A percentile compares a stretch with the other conserved stretches of the same genome.
These are phyloP conservation scores for Nymphicus hollandicus DNA, from an alignment of 2,113 vertebrate genomes.

Conservation along the genomic window DNA sequence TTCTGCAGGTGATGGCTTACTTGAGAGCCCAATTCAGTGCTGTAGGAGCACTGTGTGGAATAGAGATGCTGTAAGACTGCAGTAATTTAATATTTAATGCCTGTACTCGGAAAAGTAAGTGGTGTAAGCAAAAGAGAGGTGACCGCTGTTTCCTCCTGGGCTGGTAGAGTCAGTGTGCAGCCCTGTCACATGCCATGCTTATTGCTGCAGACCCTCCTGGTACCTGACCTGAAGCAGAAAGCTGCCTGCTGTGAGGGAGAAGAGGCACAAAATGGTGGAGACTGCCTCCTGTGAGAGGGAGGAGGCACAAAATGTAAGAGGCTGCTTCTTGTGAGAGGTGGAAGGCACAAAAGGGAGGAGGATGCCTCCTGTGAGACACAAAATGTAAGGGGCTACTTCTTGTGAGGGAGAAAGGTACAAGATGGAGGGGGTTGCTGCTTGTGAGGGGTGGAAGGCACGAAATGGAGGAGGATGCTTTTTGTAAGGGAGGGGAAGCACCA, in stretches of 20 bases:
- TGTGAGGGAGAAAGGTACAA: neutral
- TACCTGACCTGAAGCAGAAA: neutral
- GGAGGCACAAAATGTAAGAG: neutral
- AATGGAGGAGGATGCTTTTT: too few relatives aligned
- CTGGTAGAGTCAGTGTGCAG: rapidly evolving
- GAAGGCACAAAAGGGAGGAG: neutral
- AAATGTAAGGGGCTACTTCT: neutral
- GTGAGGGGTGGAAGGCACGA: neutral
- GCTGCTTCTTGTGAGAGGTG: rapidly evolving
- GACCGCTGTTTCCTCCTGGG: rapidly evolving
- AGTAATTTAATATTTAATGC: constrained; percentile 9
- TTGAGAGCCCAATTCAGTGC: neutral
- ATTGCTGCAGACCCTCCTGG: neutral
- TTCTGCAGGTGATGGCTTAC: neutral
- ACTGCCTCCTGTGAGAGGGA: neutral
- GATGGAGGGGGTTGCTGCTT: neutral
- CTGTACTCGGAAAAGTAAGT: neutral
- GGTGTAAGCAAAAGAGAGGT: neutral
- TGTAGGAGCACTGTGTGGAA: neutral
- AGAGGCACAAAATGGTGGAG: neutral
- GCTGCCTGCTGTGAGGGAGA: neutral
- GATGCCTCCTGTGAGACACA: neutral
- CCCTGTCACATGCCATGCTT: neutral
- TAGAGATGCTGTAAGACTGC: neutral
- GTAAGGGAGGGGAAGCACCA: neutral